Percentiles rank a stretch among this genome's conserved stretches.
These are phyloP conservation scores for Cephus nigrinus DNA, from an alignment of 2,888 invertebrate genomes.

Conservation along the genomic window DNA sequence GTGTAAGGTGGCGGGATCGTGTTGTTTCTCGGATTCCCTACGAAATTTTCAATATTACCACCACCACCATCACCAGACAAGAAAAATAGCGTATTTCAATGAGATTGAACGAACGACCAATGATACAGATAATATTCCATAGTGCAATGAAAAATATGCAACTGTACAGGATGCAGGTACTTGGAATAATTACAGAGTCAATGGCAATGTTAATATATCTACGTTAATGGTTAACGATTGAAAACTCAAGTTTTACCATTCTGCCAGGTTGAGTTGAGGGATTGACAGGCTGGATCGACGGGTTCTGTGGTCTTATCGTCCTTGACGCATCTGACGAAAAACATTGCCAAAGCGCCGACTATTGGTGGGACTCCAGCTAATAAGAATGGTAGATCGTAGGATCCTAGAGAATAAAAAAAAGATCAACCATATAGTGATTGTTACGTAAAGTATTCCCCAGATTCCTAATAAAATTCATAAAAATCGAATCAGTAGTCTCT, in stretches of 20 bases:
- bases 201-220: not conserved
- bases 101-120: not conserved
- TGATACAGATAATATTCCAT: not conserved
- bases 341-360: slow-evolving; percentile 80
- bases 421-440: not conserved
- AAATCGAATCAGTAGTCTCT: no score
- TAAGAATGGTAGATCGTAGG: slow-evolving; percentile 82
- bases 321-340: slow-evolving; percentile 72
- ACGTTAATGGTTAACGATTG: not conserved
- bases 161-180: not conserved
- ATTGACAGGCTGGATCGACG: slow-evolving; percentile 26
- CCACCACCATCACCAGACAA: slow-evolving; percentile 3
- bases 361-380: slow-evolving; percentile 88
- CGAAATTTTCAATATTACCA: slow-evolving; percentile 34
- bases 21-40: slow-evolving; percentile 33
- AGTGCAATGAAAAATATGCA: not conserved
- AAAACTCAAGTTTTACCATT: slow-evolving; percentile 40
- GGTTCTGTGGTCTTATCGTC: slow-evolving; percentile 45
- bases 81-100: not conserved
- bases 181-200: not conserved
- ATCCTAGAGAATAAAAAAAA: slow-evolving; percentile 59
- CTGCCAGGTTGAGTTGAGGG: slow-evolving; percentile 46
- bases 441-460: no score
- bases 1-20: slow-evolving; percentile 25
- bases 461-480: no score